phyloP scores from a whole-genome alignment of 2,888 invertebrate genomes.

The Zygogramma bicolorata region DNA sequence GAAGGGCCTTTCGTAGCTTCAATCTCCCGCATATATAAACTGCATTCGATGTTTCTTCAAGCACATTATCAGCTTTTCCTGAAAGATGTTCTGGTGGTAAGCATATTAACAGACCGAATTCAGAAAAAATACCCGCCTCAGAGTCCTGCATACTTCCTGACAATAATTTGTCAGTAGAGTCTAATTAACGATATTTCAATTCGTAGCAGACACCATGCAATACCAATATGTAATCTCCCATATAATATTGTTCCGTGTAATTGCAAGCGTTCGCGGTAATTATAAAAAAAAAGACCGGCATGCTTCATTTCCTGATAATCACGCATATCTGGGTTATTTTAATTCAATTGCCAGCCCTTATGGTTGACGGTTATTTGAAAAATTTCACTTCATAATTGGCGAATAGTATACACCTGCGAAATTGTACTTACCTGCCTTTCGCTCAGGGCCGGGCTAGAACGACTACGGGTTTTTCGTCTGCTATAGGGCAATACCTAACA shows the following conservation, averaged over 20 bases:
- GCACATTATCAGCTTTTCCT: too few relatives aligned
- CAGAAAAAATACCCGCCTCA: not conserved
- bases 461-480: too few relatives aligned
- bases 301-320: slow-evolving; percentile 20
- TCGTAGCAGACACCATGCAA: not conserved
- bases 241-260: slow-evolving; percentile 17
- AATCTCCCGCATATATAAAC: too few relatives aligned
- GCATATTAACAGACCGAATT: not conserved
- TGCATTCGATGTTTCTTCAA: too few relatives aligned
- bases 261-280: slow-evolving; percentile 26
- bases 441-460: not conserved
- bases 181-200: not conserved
- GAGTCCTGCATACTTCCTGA: not conserved
- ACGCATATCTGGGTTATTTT: slow-evolving; percentile 36
- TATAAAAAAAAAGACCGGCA: slow-evolving; percentile 35
- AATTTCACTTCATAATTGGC: slow-evolving; percentile 10
- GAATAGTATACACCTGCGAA: slow-evolving; percentile 5
- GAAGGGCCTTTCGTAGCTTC: too few relatives aligned
- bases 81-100: not conserved
- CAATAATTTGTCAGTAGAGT: not conserved
- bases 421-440: not conserved
- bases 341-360: slow-evolving; percentile 36
- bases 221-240: slow-evolving; percentile 4
- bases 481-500: too few relatives aligned
- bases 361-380: slow-evolving; percentile 14